Percentiles rank a stretch among this genome's conserved stretches.
Conservation (phyloP, 1,140 invertebrate species). For the Lucilia sericata region DNA sequence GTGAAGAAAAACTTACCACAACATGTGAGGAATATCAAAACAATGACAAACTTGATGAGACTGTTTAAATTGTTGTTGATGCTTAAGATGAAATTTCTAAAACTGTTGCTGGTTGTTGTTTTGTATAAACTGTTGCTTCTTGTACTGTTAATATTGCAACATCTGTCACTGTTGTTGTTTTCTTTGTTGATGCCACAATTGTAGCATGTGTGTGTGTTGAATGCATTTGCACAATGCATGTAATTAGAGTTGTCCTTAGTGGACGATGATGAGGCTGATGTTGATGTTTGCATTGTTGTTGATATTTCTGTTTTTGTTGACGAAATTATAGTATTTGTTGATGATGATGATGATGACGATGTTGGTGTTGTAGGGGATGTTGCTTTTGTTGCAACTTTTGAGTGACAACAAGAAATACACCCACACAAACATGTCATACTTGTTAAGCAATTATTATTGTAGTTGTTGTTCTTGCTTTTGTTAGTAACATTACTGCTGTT, state of each 20-base stretch:
- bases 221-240: constrained; percentile 27
- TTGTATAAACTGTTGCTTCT: constrained; percentile 13
- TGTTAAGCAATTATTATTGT: constrained; percentile 3
- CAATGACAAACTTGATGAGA: constrained; percentile 17
- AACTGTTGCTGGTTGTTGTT: background rate
- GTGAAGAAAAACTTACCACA: constrained; percentile 37
- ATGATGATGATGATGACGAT: background rate
- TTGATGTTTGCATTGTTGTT: constrained; percentile 31
- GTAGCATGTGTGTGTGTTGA: background rate
- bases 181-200: background rate
- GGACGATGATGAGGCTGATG: background rate
- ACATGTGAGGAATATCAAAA: constrained; percentile 43
- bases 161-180: constrained; percentile 39
- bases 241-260: constrained; percentile 42
- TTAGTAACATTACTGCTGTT: constrained; percentile 17
- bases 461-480: constrained; percentile 28
- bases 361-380: background rate
- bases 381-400: constrained; percentile 33
- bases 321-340: background rate
- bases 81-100: background rate
- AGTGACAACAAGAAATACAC: constrained; percentile 15
- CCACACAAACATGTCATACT: constrained; percentile 9
- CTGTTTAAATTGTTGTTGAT: constrained; percentile 45
- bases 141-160: background rate
- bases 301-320: background rate